A percentile compares a stretch with the other conserved stretches of the same genome.
Conservation (phyloP, 2,888 invertebrate species). For the Microplitis deprimator region DNA sequence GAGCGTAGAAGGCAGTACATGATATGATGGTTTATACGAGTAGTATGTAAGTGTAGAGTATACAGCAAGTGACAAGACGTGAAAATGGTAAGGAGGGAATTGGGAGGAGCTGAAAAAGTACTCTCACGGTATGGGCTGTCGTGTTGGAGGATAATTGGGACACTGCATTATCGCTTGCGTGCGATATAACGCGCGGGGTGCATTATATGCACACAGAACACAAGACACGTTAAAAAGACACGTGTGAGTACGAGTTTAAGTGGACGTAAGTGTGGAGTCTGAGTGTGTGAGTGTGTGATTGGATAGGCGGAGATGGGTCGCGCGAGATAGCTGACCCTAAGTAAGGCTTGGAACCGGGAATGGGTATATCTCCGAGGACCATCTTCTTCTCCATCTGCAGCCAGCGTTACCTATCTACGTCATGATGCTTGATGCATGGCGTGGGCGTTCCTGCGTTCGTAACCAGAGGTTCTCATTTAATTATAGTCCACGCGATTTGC, state of each 20-base stretch:
- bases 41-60: conserved; percentile 15
- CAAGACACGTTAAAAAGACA: too few relatives aligned
- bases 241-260: background rate
- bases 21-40: background rate
- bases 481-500: conserved; percentile 57
- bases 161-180: conserved; percentile 71
- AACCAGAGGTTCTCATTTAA: conserved; percentile 70
- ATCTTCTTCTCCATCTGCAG: conserved; percentile 67
- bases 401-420: conserved; percentile 69
- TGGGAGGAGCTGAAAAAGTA: conserved; percentile 65
- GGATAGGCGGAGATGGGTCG: conserved; percentile 72
- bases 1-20: conserved; percentile 7
- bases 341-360: conserved; percentile 56
- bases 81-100: conserved; percentile 30
- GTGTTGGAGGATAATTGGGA: conserved; percentile 70
- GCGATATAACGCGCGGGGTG: conserved; percentile 64
- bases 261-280: background rate
- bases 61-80: background rate
- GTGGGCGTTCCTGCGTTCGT: conserved; percentile 69
- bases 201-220: conserved; percentile 26
- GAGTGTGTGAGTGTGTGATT: conserved; percentile 63
- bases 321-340: conserved; percentile 71
- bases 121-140: conserved; percentile 63
- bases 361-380: conserved; percentile 66
- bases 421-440: conserved; percentile 68